Evolutionary conservation across 2,888 invertebrate genomes (phyloP), one percentile per base, ranked within the genome.

Genomic region (Drosophila mercatorum): DNA sequence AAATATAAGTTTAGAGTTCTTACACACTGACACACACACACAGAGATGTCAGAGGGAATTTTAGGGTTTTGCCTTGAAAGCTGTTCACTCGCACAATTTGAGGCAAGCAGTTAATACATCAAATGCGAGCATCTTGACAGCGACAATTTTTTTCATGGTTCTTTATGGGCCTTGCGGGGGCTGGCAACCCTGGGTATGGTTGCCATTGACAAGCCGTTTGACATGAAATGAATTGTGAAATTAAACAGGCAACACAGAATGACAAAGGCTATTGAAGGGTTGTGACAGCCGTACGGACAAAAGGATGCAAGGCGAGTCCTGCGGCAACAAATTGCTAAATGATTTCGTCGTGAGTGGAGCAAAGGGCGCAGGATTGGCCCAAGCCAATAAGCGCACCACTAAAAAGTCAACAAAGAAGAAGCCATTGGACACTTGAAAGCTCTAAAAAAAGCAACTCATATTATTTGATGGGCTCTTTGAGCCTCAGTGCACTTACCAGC

Each of bases 211-310:
- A 85, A 77, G 74, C 56, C 79, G 88, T 81, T 88, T 83, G 88
- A 85, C 86, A 89, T 86, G 76, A 87, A 87, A 89, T 89, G 87
- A 87, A 89, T 88, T 87, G 90, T 85, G 81, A 88, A 87, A 89
- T 89, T 88, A 83, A 83, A 77, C 80, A 81, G 80, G 68, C 71
- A 61, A 60, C 68, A 81, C 68, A 41, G 28, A 75, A 56, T 76
- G 80, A 72, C 73, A 83, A 72, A 26, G 59, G 46, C 44, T 14
- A 46, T 58, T 56, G 60, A 64, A 66, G 52, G 70, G 55, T 64
- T 74, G 66, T 63, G 44, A 52, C 49, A 44, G 72, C 2, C 49
- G 46, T 46, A 53, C 55, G 57, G 46, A 28, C 60, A 71, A 70
- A 63, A 67, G 65, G 60, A 62, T 62, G 58, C 53, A 43, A 41